Evolutionary conservation across 2,888 invertebrate species (phyloP).

Genomic region (Orthonevra nobilis): DNA sequence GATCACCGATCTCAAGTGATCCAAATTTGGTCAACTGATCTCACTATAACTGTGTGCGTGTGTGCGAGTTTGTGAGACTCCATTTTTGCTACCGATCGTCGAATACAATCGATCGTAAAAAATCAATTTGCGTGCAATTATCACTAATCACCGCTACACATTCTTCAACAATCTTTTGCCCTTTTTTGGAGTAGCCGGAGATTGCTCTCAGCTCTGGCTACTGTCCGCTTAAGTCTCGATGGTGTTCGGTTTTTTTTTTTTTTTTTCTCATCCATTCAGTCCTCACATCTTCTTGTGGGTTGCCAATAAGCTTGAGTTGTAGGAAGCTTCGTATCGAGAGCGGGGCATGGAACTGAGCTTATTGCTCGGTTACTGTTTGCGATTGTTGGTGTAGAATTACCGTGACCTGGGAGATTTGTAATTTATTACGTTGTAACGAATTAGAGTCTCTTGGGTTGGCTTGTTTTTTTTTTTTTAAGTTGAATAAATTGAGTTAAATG

Average conservation of each 20-base stretch:
- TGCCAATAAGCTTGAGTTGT: too few relatives aligned
- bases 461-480: slow-evolving; percentile 26
- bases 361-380: slow-evolving; percentile 26
- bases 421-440: slow-evolving; percentile 66
- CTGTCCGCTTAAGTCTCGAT: slow-evolving; percentile 42
- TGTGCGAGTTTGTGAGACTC: slow-evolving; percentile 28
- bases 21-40: slow-evolving; percentile 52
- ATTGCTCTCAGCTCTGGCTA: slow-evolving; percentile 21
- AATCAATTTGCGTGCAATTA: slow-evolving; percentile 70
- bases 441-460: slow-evolving; percentile 45
- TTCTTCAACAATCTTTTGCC: slow-evolving; percentile 64
- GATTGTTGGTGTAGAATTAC: slow-evolving; percentile 35
- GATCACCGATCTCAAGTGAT: too few relatives aligned
- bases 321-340: too few relatives aligned
- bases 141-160: slow-evolving; percentile 70
- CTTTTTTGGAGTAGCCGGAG: slow-evolving; percentile 56
- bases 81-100: not conserved
- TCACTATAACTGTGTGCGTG: slow-evolving; percentile 42
- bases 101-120: slow-evolving; percentile 67
- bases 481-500: slow-evolving; percentile 65
- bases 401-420: slow-evolving; percentile 61
- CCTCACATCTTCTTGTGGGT: not conserved
- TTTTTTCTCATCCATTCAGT: slow-evolving; percentile 16
- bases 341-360: too few relatives aligned
- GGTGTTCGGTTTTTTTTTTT: slow-evolving; percentile 8